Conservation (phyloP, 2,797 vertebrate species). For the Uromys caudimaculatus region DNA sequence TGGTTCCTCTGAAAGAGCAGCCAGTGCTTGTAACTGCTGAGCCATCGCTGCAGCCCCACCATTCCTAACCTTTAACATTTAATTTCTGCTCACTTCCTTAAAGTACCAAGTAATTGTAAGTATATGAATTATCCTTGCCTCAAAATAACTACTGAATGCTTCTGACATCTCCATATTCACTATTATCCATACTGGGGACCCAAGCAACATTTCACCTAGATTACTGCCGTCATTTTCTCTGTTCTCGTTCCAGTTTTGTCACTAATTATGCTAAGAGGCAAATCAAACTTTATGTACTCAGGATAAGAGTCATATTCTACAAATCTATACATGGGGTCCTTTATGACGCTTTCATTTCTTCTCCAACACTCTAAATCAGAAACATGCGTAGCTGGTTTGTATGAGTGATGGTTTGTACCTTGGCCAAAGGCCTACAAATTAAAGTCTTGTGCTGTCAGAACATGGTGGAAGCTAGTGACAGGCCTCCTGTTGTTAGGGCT, state of each 20-base stretch:
- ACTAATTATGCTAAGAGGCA: background rate
- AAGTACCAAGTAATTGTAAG: conserved; percentile 29
- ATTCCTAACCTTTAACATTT: background rate
- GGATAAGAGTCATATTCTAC: background rate
- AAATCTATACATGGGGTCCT: background rate
- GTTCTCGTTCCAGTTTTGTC: conserved; percentile 14
- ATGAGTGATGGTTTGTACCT: background rate
- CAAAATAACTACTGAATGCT: conserved; percentile 26
- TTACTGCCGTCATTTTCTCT: background rate
- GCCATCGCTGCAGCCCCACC: background rate
- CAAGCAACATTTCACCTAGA: background rate
- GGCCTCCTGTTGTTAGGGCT: background rate
- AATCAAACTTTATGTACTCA: background rate
- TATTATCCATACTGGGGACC: background rate
- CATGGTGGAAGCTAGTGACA: background rate
- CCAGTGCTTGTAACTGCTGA: background rate
- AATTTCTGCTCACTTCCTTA: background rate
- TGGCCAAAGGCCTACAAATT: background rate
- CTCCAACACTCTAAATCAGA: background rate
- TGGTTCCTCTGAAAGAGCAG: background rate
- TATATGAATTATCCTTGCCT: conserved; percentile 21
- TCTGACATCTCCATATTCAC: background rate
- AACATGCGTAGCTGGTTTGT: background rate
- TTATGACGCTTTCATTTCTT: background rate
- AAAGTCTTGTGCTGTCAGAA: background rate